These are phyloP conservation scores for Macrosiphum euphorbiae DNA, from an alignment of 2,888 invertebrate genomes.

Conservation along the genomic window DNA sequence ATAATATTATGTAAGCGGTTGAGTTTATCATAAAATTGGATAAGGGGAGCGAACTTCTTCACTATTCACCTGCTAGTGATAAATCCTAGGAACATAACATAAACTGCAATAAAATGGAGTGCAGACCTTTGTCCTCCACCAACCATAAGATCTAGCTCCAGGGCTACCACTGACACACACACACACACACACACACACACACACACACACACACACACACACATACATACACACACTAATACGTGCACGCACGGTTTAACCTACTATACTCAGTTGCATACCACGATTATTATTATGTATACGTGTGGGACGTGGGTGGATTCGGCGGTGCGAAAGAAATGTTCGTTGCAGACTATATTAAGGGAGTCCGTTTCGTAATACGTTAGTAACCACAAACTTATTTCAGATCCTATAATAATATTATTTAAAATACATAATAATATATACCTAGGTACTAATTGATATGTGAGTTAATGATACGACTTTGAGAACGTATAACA, in stretches of 20 bases:
- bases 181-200: background rate
- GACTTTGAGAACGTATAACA: background rate
- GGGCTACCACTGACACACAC: background rate
- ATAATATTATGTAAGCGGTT: background rate
- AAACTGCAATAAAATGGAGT: background rate
- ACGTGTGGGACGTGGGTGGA: background rate
- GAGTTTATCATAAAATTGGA: background rate
- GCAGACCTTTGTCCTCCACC: background rate
- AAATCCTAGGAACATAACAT: background rate
- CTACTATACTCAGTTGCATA: background rate
- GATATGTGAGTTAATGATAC: background rate
- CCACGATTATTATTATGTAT: background rate
- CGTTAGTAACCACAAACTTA: background rate
- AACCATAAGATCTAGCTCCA: background rate
- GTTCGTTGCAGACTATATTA: conserved; percentile 65
- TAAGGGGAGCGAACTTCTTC: background rate
- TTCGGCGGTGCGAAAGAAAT: background rate
- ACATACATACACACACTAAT: too few species aligned
- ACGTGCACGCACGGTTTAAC: background rate
- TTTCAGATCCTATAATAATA: background rate
- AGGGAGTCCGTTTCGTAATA: background rate
- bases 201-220: background rate
- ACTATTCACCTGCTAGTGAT: background rate
- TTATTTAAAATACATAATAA: background rate
- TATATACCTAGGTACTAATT: background rate